phyloP scores from a whole-genome alignment of 2,113 vertebrate species.

The Oreotrochilus melanogaster region DNA sequence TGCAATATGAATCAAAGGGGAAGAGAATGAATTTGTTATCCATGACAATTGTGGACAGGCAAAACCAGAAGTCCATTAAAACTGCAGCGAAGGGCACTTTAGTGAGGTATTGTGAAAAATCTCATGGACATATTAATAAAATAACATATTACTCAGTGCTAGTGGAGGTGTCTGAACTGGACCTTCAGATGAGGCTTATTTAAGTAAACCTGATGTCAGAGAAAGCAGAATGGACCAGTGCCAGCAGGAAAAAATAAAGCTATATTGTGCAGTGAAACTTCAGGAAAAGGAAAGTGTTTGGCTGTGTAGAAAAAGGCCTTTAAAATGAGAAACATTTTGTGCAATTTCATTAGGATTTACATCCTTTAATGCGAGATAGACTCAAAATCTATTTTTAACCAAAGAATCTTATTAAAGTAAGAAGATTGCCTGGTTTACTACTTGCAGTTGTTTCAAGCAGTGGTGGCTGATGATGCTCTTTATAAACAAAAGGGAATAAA shows the following conservation, averaged over 20 bases:
- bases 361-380: conserved; percentile 68
- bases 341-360: conserved; percentile 74
- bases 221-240: conserved; percentile 1
- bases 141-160: no score
- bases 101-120: not conserved
- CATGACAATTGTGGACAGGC: not conserved
- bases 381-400: conserved; percentile 77
- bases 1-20: not conserved
- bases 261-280: conserved; percentile 18
- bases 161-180: not conserved
- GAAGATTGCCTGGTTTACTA: conserved; percentile 74
- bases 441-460: conserved; percentile 72
- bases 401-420: conserved; percentile 79
- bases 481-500: conserved; percentile 78
- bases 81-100: not conserved
- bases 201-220: conserved; percentile 15
- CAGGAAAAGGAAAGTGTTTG: not conserved
- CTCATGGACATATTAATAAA: not conserved
- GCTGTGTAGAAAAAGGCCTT: not conserved
- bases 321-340: conserved; percentile 68
- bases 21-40: not conserved
- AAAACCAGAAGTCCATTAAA: not conserved
- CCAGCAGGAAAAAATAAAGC: not conserved
- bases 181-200: not conserved
- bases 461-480: conserved; percentile 71